These are phyloP conservation scores for Nomada hirtipes DNA, from an alignment of 2,888 invertebrate species.

Conservation along the genomic window DNA sequence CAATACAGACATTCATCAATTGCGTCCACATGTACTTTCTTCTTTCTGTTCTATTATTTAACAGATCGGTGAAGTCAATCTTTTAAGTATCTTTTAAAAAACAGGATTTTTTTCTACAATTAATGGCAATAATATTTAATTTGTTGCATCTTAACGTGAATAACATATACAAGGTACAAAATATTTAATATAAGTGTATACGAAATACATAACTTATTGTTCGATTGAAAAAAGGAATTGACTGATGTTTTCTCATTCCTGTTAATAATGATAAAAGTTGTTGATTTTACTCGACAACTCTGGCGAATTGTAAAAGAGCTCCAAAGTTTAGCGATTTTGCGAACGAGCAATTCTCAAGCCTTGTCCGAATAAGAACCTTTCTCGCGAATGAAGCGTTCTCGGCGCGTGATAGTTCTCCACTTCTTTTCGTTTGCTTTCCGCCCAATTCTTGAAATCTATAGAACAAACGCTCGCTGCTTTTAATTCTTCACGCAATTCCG, in stretches of 20 bases:
- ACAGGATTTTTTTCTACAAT: too few species aligned
- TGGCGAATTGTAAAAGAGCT: not conserved
- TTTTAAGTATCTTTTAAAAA: too few species aligned
- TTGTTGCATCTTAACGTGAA: too few species aligned
- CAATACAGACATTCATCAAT: not conserved
- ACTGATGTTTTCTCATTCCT: not conserved
- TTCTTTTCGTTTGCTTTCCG: constrained; percentile 6
- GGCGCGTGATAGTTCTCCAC: not conserved
- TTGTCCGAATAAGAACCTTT: constrained; percentile 17
- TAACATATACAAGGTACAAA: too few species aligned
- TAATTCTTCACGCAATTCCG: not conserved
- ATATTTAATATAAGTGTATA: too few species aligned
- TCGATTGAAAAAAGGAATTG: too few species aligned
- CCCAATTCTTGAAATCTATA: constrained; percentile 15
- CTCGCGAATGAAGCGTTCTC: constrained; percentile 18
- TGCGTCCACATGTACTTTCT: too few species aligned
- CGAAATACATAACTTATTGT: too few species aligned
- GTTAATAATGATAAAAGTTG: not conserved
- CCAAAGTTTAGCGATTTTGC: constrained; percentile 7
- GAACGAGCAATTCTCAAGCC: not conserved
- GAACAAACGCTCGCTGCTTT: constrained; percentile 6
- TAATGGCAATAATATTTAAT: too few species aligned
- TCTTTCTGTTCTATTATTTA: too few species aligned
- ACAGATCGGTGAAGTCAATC: too few species aligned
- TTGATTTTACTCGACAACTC: not conserved